Base-by-base conservation (phyloP, 2,797 vertebrate species). In the Manis crassicaudata region DNA sequence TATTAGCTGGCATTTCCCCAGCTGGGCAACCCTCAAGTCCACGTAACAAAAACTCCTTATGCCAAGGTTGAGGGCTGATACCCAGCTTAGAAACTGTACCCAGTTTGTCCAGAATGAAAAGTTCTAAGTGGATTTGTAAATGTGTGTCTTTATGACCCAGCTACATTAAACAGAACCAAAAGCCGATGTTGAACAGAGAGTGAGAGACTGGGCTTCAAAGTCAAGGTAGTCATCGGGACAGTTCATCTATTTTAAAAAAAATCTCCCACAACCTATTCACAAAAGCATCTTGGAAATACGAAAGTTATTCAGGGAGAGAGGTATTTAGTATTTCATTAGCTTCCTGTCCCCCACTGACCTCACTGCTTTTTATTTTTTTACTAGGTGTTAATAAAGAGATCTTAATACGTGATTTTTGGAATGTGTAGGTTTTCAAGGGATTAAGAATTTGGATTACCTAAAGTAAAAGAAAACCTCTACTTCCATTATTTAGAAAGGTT, bases 1-100 rank as follows among this genome's bases (percentile, higher is more conserved):
- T 97, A 96, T 97, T 97, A 98, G 95, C 56, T 93, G 91, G 70
- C 91, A 35, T 94, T 94, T 97, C 96, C 97, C 92, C 97, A 98
- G 98, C 95, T 98, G 97, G 97, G 86, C 92, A 92, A 95, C 97
- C 96, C 92, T 58, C 94, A 88, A 1, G 11, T 46, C 85, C 97
- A 96, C 96, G 96, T 95, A 95, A 97, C 90, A 96, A 67, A 84
- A 95, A 20, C 93, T 92, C 97, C 90, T 97, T 97, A 68, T 95
- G 94, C 93, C 54, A 93, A 97, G 88, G 54, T 27, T 37, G 16
- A 60, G 25, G 90, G 76, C 40, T 96, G 62, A 94, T 92, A 97
- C 94, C 85, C 95, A 95, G 94, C 88, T 97, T 95, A 94, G 97
- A 96, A 98, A 97, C 52, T 62, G 58, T 91, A 92, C 97, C 97